Evolutionary conservation across 2,797 vertebrate species (phyloP).

Genomic region (Sebastes vulpes): DNA sequence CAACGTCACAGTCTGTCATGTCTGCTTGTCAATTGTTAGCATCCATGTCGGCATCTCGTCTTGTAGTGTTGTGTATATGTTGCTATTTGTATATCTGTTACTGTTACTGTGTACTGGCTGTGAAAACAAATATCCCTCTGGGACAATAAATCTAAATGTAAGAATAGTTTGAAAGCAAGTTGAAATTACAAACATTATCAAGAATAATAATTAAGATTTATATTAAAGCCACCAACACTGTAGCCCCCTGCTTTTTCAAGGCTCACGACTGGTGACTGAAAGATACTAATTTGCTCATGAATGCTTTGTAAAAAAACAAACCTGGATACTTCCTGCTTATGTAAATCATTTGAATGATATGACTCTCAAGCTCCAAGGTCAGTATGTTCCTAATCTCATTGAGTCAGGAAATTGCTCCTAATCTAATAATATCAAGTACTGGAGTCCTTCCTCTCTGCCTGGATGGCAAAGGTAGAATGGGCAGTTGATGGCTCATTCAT

Average conservation of each 20-base stretch:
- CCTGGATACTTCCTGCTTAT: slow-evolving; percentile 40
- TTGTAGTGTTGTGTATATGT: not conserved
- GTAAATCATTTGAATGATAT: slow-evolving; percentile 64
- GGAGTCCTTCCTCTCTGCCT: slow-evolving; percentile 70
- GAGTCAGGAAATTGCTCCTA: slow-evolving; percentile 82
- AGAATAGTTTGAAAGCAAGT: not conserved
- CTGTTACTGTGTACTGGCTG: not conserved
- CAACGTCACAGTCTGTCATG: not conserved
- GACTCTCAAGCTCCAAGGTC: slow-evolving; percentile 60
- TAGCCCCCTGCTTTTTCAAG: not conserved
- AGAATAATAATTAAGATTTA: not conserved
- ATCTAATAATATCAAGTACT: slow-evolving; percentile 76
- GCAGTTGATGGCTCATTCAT: slow-evolving; percentile 49
- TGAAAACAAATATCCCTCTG: not conserved
- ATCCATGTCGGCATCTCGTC: not conserved
- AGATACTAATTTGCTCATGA: not conserved
- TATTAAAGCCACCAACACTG: not conserved
- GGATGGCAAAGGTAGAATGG: slow-evolving; percentile 60
- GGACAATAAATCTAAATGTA: not conserved
- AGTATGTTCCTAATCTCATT: slow-evolving; percentile 72
- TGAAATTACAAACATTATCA: not conserved
- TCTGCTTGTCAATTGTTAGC: not conserved
- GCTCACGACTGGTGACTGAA: not conserved
- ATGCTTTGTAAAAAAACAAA: not conserved
- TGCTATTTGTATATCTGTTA: not conserved